These are phyloP conservation scores for Drosophila grimshawi DNA, from an alignment of 1,140 invertebrate genomes.

Conservation along the genomic window DNA sequence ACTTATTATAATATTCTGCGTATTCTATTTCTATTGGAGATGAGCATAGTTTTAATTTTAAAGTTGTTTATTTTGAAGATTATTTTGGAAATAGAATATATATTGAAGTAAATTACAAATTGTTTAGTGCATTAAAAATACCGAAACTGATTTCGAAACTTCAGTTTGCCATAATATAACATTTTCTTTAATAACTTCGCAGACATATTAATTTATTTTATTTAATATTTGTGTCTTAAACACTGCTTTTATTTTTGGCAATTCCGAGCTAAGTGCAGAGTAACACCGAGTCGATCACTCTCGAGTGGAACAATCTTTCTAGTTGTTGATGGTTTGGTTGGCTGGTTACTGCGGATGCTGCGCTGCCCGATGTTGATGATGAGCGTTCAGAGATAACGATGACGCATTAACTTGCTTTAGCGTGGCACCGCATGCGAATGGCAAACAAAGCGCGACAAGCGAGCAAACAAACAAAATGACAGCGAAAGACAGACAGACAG, in stretches of 20 bases:
- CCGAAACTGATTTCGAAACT: too few species aligned
- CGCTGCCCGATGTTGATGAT: constrained; percentile 37
- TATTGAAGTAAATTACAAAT: too few species aligned
- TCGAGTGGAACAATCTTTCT: background rate
- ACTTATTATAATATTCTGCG: too few species aligned
- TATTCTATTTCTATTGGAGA: too few species aligned
- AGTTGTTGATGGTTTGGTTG: constrained; percentile 7
- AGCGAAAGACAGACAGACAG: constrained; percentile 33
- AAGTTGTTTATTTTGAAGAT: too few species aligned
- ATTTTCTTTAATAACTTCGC: too few species aligned
- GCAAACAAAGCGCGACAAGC: constrained; percentile 78
- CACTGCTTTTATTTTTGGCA: background rate
- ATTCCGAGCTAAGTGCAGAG: background rate
- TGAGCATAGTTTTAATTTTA: too few species aligned
- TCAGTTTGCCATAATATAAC: too few species aligned
- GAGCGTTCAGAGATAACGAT: constrained; percentile 63
- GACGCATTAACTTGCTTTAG: constrained; percentile 66
- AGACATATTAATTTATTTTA: too few species aligned
- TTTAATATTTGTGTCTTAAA: too few species aligned
- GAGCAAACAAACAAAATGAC: constrained; percentile 71
- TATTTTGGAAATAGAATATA: too few species aligned
- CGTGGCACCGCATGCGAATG: constrained; percentile 67
- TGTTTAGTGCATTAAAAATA: too few species aligned
- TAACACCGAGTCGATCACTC: background rate
- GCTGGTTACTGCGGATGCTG: background rate